Evolutionary conservation across 1,140 invertebrate species (phyloP), one percentile per base, ranked within the genome.

Genomic region (Drosophila jambulina): DNA sequence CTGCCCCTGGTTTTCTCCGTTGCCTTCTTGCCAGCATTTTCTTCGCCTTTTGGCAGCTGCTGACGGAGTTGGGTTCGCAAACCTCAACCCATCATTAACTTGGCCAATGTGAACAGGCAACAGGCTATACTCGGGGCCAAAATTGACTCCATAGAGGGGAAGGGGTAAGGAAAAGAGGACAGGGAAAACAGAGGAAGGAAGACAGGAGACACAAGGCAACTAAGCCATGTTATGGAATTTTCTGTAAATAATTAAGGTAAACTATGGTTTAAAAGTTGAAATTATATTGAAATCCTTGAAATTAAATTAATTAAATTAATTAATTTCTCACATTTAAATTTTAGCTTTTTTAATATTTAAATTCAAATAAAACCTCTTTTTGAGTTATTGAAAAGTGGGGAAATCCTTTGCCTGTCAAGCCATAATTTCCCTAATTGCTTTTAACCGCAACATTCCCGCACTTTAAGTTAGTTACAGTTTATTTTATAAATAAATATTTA

Each of bases 31-130:
- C 34, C 63, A 67, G 45, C 76, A 53, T 60, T 74, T 78, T 65
- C 81, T 61, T 63, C 45, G 51, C 61, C 59, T 69, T 53, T 34
- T 49, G 46, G 70, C 75, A 62, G 57, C 82, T 58, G 77, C 80
- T 56, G 76, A 71, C 63, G 64, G 74, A 57, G 63, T 43, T 78
- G 82, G 69, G 87, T 91, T 91, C 85, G 87, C 68, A 91, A 91
- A 91, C 86, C 87, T 91, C 87, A 91, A 81, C 87, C 86, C 77
- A 91, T 91, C 91, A 91, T 91, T 91, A 91, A 91, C 87, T 82
- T 90, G 72, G 65, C 79, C 82, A 77, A 80, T 56, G 70, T 61
- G 67, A 62, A 59, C 29, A 32, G 29, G 29, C 82, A 79, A 82
- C 83, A 87, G 57, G 57, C 62, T 43, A 38, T 57, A 43, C 38